Evolutionary conservation across 2,888 invertebrate species (phyloP), one percentile per base, ranked within the genome.

Genomic region (Phasia obesa): DNA sequence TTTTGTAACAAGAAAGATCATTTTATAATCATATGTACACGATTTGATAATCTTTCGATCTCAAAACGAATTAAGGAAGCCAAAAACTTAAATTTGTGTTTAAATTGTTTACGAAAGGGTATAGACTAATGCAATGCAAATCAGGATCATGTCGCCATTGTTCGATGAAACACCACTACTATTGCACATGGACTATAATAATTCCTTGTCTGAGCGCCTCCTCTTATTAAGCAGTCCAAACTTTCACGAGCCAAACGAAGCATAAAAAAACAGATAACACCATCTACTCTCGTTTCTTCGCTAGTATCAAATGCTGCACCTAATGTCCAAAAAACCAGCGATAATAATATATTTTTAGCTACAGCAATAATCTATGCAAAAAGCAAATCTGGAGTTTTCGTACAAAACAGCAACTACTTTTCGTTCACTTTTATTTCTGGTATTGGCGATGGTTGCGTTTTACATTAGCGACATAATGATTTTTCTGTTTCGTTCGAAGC

Each of bases 91-190:
- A 53, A 75, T 2, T 53, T 86, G 31, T 85, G 81, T 17, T 42
- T 84, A 2, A 86, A 86, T 21, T 86, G 85, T 15, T 59, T 84
- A 11, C 57, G 70, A 17, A 73, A 71, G 13, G 84, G 84, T 1
- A 85, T 69, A 35, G 64, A 13, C 13, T 82, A 35, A 53, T 75
- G 31, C 78, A 70, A n/a, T 85, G 84, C 47, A 85, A 73, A 21
- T 82, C 77, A 6, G 65, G 75, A 44, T 53, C 57, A 5, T 85
- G 79, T 64, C 78, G 76, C 19, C 59, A 80, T 51, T 84, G 84
- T 11, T 23, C 65, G 11, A 49, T 73, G 17, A 86, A 82, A 13
- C 81, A 84, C 62, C 75, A 84, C 17, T 70, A 6, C 23, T 86
- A 5, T 31, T 85, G 5, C 85, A 85, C 23, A 80, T 85, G 17